Percentiles rank a stretch among this genome's conserved stretches.
phyloP scores from a whole-genome alignment of 2,888 invertebrate genomes.

The Acheta domesticus region DNA sequence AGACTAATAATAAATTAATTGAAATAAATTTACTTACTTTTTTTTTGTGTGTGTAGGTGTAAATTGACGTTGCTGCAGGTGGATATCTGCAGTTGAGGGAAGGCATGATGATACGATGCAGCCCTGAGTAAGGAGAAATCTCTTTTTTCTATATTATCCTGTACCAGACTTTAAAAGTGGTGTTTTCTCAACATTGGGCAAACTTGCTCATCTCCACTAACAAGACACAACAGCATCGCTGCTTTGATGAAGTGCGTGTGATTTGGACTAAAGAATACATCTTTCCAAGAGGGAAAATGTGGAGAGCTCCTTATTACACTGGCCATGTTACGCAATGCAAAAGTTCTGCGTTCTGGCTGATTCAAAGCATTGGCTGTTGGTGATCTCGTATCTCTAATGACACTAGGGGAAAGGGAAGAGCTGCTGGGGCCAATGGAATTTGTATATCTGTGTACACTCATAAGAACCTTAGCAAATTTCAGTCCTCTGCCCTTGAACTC shows the following conservation, averaged over 20 bases:
- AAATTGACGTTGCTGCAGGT: too few relatives aligned
- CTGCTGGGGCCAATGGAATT: neutral
- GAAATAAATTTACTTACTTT: too few relatives aligned
- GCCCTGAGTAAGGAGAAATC: too few relatives aligned
- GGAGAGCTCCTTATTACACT: too few relatives aligned
- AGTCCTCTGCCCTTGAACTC: neutral
- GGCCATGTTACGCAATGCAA: neutral
- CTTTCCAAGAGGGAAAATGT: neutral
- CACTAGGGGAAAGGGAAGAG: neutral
- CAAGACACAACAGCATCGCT: neutral
- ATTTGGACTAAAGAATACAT: neutral
- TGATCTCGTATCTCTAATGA: neutral
- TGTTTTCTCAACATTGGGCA: neutral
- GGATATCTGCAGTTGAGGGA: too few relatives aligned
- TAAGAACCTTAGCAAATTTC: too few relatives aligned
- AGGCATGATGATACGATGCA: too few relatives aligned
- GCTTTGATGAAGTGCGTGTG: neutral
- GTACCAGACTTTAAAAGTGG: neutral
- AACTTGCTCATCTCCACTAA: constrained; percentile 3
- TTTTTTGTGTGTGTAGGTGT: too few relatives aligned
- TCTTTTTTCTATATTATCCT: neutral
- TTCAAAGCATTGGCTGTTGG: constrained; percentile 2
- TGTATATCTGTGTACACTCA: neutral
- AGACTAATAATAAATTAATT: too few relatives aligned
- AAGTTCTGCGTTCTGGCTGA: neutral